Evolutionary conservation across 2,888 invertebrate species (phyloP), one percentile per base, ranked within the genome.

Genomic region (Sminthurinus aureus): DNA sequence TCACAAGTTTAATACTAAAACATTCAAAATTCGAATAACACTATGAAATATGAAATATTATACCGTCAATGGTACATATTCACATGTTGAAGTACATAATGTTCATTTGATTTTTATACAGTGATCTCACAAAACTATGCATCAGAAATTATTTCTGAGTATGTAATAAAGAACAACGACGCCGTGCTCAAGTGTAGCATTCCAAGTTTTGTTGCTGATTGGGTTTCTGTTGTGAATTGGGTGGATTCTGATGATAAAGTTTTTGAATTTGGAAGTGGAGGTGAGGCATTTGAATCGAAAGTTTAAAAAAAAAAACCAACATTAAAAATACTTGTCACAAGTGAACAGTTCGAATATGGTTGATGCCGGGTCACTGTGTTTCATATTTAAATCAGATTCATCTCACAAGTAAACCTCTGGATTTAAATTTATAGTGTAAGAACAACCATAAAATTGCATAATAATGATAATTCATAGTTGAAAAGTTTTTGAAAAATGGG

Each of bases 161-260:
- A 94, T 90, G 94, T 94, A 79, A 94, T 94, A 71, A 71, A 24
- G 26, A 22, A 58, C 58, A 58, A 94, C 91, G 93, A 94, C 75
- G 94, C 93, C 0, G 92, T 94, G 79, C 90, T 94, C 84, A 94
- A 94, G 90, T 94, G 94, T 91, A 94, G 93, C 88, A 94, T 94
- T 86, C 94, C 94, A 11, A 94, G 94, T 87, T 94, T 94, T 90
- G 94, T 94, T 82, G 93, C 94, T 83, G 94, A 94, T 91, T 94
- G 94, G 90, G 94, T 94, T 79, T 92, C 91, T 77, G 93, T 94
- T 83, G 93, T 93, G 88, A 93, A 93, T 80, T 94, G 94, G 94
- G 93, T 94, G 87, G 93, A 94, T 89, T 93, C 94, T 88, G 91
- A 92, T 89, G 93, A 76, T 67, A 74, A 67, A 15, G 82, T 82